Evolutionary conservation across 2,113 vertebrate species (phyloP).

Genomic region (Willisornis vidua): DNA sequence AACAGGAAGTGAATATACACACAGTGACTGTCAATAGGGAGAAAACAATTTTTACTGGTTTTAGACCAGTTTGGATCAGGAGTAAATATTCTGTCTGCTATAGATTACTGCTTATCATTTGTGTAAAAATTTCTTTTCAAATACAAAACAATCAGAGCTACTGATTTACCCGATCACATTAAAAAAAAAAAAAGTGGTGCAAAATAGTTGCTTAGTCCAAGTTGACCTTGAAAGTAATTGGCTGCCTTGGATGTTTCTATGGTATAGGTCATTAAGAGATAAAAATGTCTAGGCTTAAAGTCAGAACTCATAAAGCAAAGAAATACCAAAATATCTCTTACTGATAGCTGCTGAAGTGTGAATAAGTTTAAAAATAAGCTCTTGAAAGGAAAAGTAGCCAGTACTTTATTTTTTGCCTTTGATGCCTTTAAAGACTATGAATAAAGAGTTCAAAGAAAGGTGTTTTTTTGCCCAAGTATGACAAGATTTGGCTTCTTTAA

Average conservation of each 20-base stretch:
- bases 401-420: background rate
- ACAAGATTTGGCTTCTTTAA: too few relatives aligned
- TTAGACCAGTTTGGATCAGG: too few relatives aligned
- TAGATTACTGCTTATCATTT: background rate
- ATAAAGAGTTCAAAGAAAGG: background rate
- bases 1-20: background rate
- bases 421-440: background rate
- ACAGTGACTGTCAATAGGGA: background rate
- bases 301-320: conserved; percentile 71
- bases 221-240: conserved; percentile 70
- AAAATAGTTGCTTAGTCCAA: conserved; percentile 45
- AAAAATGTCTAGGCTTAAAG: conserved; percentile 74
- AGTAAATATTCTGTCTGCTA: background rate
- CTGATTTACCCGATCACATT: conserved; percentile 12
- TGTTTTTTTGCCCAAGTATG: too few relatives aligned
- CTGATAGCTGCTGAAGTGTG: background rate
- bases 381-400: background rate
- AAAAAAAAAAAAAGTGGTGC: background rate
- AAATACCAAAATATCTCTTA: conserved; percentile 24
- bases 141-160: background rate
- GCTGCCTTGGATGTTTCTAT: conserved; percentile 57
- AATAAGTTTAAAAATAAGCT: background rate
- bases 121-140: background rate
- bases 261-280: conserved; percentile 72
- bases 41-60: background rate